Evolutionary conservation across 2,888 invertebrate genomes (phyloP), one percentile per base, ranked within the genome.

Genomic region (Pimpla rufipes): DNA sequence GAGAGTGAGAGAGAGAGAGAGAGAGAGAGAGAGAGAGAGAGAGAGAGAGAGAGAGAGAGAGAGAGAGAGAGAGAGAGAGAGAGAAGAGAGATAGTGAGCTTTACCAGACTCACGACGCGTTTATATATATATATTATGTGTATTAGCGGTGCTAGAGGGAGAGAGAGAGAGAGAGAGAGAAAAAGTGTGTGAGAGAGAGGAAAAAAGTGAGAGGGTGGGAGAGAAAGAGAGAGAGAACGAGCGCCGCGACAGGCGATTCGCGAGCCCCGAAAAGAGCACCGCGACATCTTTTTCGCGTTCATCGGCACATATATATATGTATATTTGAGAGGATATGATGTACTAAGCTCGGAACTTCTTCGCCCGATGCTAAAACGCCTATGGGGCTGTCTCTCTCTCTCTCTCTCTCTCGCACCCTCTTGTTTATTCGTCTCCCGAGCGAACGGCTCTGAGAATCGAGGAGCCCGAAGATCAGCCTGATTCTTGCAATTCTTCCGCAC

Each of bases 211-310:
- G 45, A 23, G 29, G 3, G 21, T 8, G 23, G 8, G 40, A 3
- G 40, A 71, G 23, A 42, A 8, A n/a, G 1, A 40, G 71, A 13
- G n/a, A 10, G 13, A 10, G n/a, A 21, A 40, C 6, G n/a, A n/a
- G n/a, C n/a, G n/a, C n/a, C n/a, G n/a, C 0, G 16, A 37, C 40
- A 62, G 21, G 18, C 37, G 23, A 40, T 42, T 21, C 10, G 3
- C 35, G 8, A 40, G 18, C 16, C 62, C 18, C 1, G 21, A 66
- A 52, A 50, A 66, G 13, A 50, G n/a, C 16, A 23, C 10, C 64
- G 76, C 76, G 76, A 68, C 55, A 67, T 68, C 55, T 68, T 66
- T 66, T 67, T 68, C 23, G 55, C 57, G n/a, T 35, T 62, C 23
- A 40, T 18, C 21, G 3, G 29, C 29, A 13, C n/a, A 59, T 3